These are phyloP conservation scores for Thalpophila matura DNA, from an alignment of 2,888 invertebrate species.

Conservation along the genomic window DNA sequence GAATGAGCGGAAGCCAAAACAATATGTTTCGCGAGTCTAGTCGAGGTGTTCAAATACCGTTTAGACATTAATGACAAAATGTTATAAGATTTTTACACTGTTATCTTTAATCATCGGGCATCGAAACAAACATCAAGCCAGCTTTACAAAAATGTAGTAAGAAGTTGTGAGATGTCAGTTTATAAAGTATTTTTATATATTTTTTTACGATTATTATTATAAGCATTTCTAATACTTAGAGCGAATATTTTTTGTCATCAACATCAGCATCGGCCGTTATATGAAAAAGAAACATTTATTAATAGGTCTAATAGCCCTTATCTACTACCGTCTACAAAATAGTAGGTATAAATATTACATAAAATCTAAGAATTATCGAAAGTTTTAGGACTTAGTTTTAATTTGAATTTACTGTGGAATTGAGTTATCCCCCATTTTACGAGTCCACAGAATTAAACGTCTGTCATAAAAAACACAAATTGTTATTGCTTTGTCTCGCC, in stretches of 20 bases:
- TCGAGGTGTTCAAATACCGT: constrained; percentile 38
- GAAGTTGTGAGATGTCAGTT: neutral
- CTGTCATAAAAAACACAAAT: constrained; percentile 66
- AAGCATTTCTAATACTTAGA: constrained; percentile 21
- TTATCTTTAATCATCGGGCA: constrained; percentile 23
- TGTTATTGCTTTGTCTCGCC: constrained; percentile 69
- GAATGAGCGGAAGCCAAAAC: constrained; percentile 44
- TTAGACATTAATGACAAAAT: constrained; percentile 45
- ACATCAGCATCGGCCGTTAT: constrained; percentile 32
- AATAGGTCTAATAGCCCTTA: constrained; percentile 44
- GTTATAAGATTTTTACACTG: neutral
- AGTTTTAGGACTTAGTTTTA: constrained; percentile 43
- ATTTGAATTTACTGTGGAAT: constrained; percentile 60
- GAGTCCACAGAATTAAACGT: constrained; percentile 64
- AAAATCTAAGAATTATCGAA: constrained; percentile 48
- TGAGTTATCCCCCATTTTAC: constrained; percentile 66
- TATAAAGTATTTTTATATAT: constrained; percentile 21
- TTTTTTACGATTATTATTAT: constrained; percentile 16
- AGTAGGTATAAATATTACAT: constrained; percentile 32
- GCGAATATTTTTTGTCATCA: constrained; percentile 39
- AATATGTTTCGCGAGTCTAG: constrained; percentile 42
- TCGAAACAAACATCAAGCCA: constrained; percentile 12
- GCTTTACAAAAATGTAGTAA: neutral
- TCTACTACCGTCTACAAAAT: constrained; percentile 32
- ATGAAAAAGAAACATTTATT: constrained; percentile 44